Conservation (phyloP, 23 tunicate species). For the Corella eumyota region DNA sequence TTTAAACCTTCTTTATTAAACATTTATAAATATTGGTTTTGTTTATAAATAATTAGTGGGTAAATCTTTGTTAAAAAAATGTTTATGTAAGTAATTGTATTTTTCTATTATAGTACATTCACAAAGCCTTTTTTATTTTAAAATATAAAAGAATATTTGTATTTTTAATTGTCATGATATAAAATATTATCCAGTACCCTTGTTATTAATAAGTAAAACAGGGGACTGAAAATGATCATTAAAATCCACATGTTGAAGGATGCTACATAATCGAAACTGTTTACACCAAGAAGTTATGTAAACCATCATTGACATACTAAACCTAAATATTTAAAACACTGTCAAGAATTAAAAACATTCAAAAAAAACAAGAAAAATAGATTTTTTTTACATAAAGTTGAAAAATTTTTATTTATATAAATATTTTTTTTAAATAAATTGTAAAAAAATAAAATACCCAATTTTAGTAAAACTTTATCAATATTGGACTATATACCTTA, state of each 20-base stretch:
- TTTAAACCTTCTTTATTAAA: not conserved
- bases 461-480: not conserved
- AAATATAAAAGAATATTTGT: not conserved
- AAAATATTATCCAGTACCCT: slow-evolving; percentile 8
- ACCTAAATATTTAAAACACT: slow-evolving; percentile 6
- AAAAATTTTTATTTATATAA: no score
- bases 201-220: slow-evolving; percentile 23
- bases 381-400: no score
- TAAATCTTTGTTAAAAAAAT: not conserved
- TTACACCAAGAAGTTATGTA: slow-evolving; percentile 47
- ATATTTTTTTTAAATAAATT: not conserved
- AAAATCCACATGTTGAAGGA: slow-evolving; percentile 60
- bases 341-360: not conserved
- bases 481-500: slow-evolving; percentile 15
- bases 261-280: slow-evolving; percentile 20
- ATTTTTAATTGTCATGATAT: not conserved
- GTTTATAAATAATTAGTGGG: not conserved
- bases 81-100: no score
- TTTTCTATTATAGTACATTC: no score
- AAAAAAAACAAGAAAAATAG: not conserved
- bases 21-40: not conserved
- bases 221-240: slow-evolving; percentile 47
- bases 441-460: not conserved
- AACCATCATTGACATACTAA: slow-evolving; percentile 25
- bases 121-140: not conserved